Percentiles rank a stretch among this genome's conserved stretches.
These are phyloP conservation scores for Baronia brevicornis DNA, from an alignment of 2,888 invertebrate genomes.

Conservation along the genomic window DNA sequence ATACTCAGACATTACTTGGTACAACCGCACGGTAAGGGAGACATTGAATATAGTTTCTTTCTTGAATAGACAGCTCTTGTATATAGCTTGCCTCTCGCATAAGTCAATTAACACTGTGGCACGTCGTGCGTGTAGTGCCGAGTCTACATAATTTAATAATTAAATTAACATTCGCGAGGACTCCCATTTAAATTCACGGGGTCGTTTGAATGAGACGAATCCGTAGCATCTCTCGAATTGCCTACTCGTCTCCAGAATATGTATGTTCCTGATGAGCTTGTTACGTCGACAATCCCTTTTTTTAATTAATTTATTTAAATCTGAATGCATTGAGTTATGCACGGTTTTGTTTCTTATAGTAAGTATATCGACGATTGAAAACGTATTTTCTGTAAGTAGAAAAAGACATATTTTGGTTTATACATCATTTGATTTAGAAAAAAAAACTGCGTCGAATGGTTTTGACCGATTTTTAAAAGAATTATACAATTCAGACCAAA, in stretches of 20 bases:
- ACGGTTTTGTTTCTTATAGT: too few relatives aligned
- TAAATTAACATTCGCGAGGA: slow-evolving; percentile 43
- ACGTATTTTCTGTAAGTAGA: too few relatives aligned
- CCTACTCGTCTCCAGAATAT: slow-evolving; percentile 3
- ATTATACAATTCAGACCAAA: too few relatives aligned
- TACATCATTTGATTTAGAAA: too few relatives aligned
- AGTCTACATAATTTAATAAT: slow-evolving; percentile 42
- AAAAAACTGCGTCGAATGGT: too few relatives aligned
- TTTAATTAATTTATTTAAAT: slow-evolving; percentile 1
- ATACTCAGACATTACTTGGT: too few relatives aligned
- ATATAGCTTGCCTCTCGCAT: slow-evolving; percentile 1
- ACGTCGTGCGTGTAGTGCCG: slow-evolving; percentile 11
- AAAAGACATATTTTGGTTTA: too few relatives aligned
- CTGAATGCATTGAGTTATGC: slow-evolving; percentile 1
- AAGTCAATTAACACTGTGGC: slow-evolving; percentile 18
- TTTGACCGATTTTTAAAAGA: too few relatives aligned
- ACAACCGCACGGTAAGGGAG: too few relatives aligned
- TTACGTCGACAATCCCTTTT: neutral
- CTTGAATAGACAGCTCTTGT: slow-evolving; percentile 6
- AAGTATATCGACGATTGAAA: too few relatives aligned
- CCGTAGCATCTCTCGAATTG: slow-evolving; percentile 14
- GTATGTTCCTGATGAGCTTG: neutral
- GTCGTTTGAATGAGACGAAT: slow-evolving; percentile 19
- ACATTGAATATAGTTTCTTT: too few relatives aligned
- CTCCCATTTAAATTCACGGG: slow-evolving; percentile 43